phyloP scores from a whole-genome alignment of 1,140 invertebrate species.

The Babylonia areolata region DNA sequence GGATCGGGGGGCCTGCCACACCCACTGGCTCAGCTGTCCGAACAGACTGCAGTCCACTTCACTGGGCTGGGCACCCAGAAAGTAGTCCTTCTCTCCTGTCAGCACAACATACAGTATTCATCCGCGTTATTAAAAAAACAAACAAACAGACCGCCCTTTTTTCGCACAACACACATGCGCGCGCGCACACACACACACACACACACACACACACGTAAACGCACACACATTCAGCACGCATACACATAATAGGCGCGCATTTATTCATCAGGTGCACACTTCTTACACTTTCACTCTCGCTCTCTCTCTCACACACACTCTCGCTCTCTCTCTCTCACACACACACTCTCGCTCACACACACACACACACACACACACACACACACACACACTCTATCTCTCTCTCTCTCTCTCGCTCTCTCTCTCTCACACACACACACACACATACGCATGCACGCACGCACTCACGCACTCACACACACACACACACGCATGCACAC shows the following conservation, averaged over 20 bases:
- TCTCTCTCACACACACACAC: neutral
- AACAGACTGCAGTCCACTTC: slow-evolving; percentile 75
- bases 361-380: neutral
- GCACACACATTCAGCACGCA: neutral
- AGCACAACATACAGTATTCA: slow-evolving; percentile 20
- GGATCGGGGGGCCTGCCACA: slow-evolving; percentile 69
- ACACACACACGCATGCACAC: neutral
- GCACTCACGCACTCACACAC: neutral
- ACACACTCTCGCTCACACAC: neutral
- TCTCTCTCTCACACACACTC: neutral
- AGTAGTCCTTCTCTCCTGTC: slow-evolving; percentile 72
- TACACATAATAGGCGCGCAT: neutral
- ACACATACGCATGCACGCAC: neutral
- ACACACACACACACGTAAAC: too few species aligned
- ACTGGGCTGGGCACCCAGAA: slow-evolving; percentile 67
- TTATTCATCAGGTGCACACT: neutral
- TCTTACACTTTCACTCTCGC: neutral
- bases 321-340: neutral
- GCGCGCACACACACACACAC: too few species aligned
- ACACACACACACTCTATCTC: neutral
- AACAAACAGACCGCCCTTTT: too few species aligned
- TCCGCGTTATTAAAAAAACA: too few species aligned
- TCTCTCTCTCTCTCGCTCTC: too few species aligned
- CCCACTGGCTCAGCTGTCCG: slow-evolving; percentile 70
- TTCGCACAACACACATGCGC: too few species aligned